Evolutionary conservation across 2,888 invertebrate genomes (phyloP).

Genomic region (Amorpha juglandis): DNA sequence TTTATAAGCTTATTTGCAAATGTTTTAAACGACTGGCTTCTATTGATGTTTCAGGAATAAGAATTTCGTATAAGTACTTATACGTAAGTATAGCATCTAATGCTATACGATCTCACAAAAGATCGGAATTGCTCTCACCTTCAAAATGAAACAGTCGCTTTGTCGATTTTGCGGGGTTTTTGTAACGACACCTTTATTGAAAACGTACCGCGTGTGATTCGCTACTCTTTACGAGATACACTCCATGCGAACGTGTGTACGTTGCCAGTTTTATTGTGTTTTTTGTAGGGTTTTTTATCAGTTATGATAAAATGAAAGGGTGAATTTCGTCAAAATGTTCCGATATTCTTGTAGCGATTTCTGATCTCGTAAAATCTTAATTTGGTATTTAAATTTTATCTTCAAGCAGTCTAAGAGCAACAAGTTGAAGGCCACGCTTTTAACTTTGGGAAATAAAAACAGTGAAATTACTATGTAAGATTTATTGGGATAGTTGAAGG

Average conservation of each 20-base stretch:
- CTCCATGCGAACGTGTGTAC: constrained; percentile 47
- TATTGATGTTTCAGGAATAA: constrained; percentile 58
- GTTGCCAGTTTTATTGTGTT: constrained; percentile 46
- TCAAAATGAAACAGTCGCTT: constrained; percentile 74
- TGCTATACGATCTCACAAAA: constrained; percentile 74
- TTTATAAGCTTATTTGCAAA: constrained; percentile 32
- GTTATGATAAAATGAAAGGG: constrained; percentile 33
- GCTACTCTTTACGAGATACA: constrained; percentile 53
- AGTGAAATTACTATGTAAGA: neutral
- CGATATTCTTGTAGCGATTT: constrained; percentile 8
- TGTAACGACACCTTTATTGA: constrained; percentile 73
- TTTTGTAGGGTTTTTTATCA: constrained; percentile 33
- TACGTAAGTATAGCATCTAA: no score
- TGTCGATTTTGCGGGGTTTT: constrained; percentile 69
- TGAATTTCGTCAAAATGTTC: constrained; percentile 21
- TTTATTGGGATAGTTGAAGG: neutral
- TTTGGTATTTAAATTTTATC: neutral
- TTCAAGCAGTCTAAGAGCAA: constrained; percentile 1
- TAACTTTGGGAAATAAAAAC: constrained; percentile 6
- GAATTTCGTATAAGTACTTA: constrained; percentile 64
- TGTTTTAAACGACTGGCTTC: constrained; percentile 53
- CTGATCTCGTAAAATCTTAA: constrained; percentile 5
- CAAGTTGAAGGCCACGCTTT: neutral
- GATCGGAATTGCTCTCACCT: constrained; percentile 73
- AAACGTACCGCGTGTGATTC: constrained; percentile 63